These are phyloP conservation scores for Andrena flavipes DNA, from an alignment of 2,888 invertebrate genomes.

Conservation along the genomic window DNA sequence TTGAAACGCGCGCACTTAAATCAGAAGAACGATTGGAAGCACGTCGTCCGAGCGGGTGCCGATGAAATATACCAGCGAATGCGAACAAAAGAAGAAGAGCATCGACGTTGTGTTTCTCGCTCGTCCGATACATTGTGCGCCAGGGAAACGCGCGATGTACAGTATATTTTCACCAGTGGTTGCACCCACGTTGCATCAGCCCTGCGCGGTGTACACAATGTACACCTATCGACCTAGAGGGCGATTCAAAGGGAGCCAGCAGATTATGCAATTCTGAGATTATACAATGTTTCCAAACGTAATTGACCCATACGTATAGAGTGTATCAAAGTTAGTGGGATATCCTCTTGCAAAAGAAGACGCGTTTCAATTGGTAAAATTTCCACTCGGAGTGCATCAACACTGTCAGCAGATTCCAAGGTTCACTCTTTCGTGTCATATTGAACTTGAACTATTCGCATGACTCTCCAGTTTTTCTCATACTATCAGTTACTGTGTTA, in stretches of 20 bases:
- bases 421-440: too few relatives aligned
- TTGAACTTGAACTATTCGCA: too few relatives aligned
- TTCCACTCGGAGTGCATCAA: too few relatives aligned
- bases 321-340: too few relatives aligned
- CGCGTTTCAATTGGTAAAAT: too few relatives aligned
- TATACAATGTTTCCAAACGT: too few relatives aligned
- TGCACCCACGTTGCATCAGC: conserved; percentile 53
- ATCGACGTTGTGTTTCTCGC: conserved; percentile 53
- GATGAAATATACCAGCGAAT: conserved; percentile 68
- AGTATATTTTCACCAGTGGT: conserved; percentile 74
- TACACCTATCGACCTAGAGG: conserved; percentile 25
- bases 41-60: conserved; percentile 37
- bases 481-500: too few relatives aligned
- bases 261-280: conserved; percentile 25
- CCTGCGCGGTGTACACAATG: conserved; percentile 15
- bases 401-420: too few relatives aligned
- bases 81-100: conserved; percentile 63
- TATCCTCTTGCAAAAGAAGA: too few relatives aligned
- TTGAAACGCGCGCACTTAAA: conserved; percentile 35
- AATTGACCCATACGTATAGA: too few relatives aligned
- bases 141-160: conserved; percentile 64
- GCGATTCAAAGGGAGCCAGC: conserved; percentile 27
- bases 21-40: conserved; percentile 44
- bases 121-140: conserved; percentile 58
- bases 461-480: too few relatives aligned